A percentile compares a stretch with the other conserved stretches of the same genome.
These are phyloP conservation scores for Pomacea maculata DNA, from an alignment of 1,140 invertebrate genomes.

Conservation along the genomic window DNA sequence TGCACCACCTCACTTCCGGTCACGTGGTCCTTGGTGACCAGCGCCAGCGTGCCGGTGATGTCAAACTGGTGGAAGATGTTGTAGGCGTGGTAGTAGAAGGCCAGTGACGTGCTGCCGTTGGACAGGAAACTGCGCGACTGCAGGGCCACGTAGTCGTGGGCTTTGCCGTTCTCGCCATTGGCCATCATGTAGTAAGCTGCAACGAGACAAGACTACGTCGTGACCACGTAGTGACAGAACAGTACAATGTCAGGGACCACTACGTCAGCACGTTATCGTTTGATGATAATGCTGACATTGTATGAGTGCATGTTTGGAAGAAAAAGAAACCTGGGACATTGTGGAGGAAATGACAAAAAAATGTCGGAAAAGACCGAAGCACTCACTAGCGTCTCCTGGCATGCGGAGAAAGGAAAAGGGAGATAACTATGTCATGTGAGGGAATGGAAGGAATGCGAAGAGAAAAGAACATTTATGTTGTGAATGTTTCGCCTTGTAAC, in stretches of 20 bases:
- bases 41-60: constrained; percentile 25
- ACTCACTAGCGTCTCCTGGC: too few relatives aligned
- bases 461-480: background rate
- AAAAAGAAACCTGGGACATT: background rate
- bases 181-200: constrained; percentile 50
- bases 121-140: constrained; percentile 37
- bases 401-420: background rate
- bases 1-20: background rate
- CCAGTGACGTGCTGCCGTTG: constrained; percentile 24
- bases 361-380: background rate
- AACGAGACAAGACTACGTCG: background rate
- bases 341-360: background rate
- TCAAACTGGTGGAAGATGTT: constrained; percentile 17
- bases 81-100: constrained; percentile 49
- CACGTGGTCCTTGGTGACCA: constrained; percentile 7
- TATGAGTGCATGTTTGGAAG: too few relatives aligned
- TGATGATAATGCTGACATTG: too few relatives aligned
- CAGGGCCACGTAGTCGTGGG: constrained; percentile 33
- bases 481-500: too few relatives aligned
- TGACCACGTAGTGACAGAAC: background rate
- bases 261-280: background rate
- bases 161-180: constrained; percentile 39
- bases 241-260: background rate
- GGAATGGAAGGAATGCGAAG: background rate
- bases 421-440: background rate